Percentiles rank a stretch among this genome's conserved stretches.
Evolutionary conservation across 2,797 vertebrate genomes (phyloP).

Genomic region (Cryptoblepharus egeriae): DNA sequence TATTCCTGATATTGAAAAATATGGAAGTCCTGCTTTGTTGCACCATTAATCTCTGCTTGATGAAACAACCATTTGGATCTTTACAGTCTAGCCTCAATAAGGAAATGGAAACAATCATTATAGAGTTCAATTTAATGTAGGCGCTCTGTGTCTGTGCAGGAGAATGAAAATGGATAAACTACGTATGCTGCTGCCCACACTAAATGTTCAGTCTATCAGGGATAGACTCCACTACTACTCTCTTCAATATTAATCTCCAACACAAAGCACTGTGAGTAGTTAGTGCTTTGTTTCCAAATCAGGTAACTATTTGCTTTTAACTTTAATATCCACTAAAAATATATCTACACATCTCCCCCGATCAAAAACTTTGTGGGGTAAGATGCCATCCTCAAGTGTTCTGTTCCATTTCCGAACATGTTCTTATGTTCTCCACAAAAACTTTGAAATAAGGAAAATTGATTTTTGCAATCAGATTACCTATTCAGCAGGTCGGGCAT

Average conservation of each 20-base stretch:
- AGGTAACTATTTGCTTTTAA: slow-evolving; percentile 30
- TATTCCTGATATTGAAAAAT: slow-evolving; percentile 27
- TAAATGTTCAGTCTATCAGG: background rate
- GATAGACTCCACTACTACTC: background rate
- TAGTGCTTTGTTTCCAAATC: too few species aligned
- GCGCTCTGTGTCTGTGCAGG: background rate
- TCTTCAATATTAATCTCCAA: slow-evolving; percentile 9
- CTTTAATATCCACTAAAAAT: slow-evolving; percentile 13
- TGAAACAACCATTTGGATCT: slow-evolving; percentile 20
- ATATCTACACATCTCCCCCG: background rate
- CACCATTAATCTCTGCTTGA: background rate
- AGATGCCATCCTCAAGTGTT: too few species aligned
- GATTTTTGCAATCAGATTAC: background rate
- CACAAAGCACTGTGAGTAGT: slow-evolving; percentile 17
- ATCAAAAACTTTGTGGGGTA: background rate
- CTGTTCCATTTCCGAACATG: too few species aligned
- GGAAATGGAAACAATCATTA: slow-evolving; percentile 6
- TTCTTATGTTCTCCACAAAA: too few species aligned
- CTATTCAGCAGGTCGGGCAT: background rate
- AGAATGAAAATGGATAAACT: background rate
- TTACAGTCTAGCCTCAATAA: slow-evolving; percentile 25
- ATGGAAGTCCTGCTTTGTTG: slow-evolving; percentile 17
- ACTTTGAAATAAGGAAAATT: background rate
- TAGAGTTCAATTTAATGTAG: slow-evolving; percentile 21
- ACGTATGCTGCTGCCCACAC: background rate